Percentiles rank a stretch among this genome's conserved stretches.
phyloP scores from a whole-genome alignment of 2,888 invertebrate species.

The Cancer borealis region DNA sequence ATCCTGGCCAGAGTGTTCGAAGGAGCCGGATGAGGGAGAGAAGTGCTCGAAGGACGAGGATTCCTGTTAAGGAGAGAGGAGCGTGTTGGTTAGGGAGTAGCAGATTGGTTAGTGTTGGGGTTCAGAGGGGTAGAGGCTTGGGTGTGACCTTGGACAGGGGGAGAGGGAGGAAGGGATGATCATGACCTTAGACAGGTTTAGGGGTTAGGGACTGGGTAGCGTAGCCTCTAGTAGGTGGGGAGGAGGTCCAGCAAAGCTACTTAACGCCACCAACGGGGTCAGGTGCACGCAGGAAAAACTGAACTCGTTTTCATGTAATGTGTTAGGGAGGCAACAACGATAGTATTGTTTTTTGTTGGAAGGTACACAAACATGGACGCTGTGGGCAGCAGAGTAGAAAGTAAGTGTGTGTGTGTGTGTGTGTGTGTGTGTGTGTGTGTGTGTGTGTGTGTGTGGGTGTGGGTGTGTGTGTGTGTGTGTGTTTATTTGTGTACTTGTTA shows the following conservation, averaged over 20 bases:
- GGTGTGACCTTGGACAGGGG: not conserved
- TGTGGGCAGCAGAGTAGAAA: not conserved
- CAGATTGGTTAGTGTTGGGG: not conserved
- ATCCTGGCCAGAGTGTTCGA: not conserved
- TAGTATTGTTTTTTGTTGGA: not conserved
- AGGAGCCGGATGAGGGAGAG: not conserved
- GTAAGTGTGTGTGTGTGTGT: not conserved
- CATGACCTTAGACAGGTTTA: not conserved
- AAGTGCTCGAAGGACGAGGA: not conserved
- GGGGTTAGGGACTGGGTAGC: not conserved
- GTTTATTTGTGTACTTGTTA: not conserved
- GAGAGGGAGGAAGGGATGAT: not conserved
- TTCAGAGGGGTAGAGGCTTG: not conserved
- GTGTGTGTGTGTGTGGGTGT: not conserved
- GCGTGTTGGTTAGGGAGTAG: not conserved
- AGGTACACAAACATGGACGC: not conserved
- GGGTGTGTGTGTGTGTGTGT: not conserved
- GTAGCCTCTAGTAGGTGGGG: too few relatives aligned
- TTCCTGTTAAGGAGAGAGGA: not conserved
- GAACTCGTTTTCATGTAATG: not conserved
- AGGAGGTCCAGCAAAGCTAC: not conserved
- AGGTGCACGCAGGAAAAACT: not conserved
- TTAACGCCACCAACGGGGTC: not conserved
- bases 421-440: not conserved
- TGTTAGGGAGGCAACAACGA: not conserved